A percentile compares a stretch with the other conserved stretches of the same genome.
phyloP scores from a whole-genome alignment of 2,113 vertebrate species.

The Semicossyphus pulcher region DNA sequence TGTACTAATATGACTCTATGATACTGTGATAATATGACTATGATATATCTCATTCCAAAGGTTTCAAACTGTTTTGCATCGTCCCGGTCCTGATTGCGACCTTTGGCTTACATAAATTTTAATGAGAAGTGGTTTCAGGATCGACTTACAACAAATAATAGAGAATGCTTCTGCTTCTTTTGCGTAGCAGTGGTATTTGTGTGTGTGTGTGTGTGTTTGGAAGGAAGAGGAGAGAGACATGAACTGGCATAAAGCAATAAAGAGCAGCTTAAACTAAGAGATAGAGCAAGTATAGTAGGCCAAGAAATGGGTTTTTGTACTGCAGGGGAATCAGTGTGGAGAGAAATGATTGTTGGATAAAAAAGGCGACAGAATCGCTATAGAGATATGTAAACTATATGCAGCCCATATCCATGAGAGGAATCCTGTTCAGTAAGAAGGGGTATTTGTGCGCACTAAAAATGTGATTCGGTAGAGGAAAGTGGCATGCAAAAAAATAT shows the following conservation, averaged over 20 bases:
- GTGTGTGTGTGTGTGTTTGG: conserved; percentile 3
- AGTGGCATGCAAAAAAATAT: conserved; percentile 35
- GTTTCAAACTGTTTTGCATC: too few relatives aligned
- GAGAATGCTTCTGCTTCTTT: conserved; percentile 11
- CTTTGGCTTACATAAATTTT: too few relatives aligned
- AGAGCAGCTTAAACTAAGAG: conserved; percentile 40
- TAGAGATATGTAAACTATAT: too few relatives aligned
- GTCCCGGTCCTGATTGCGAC: too few relatives aligned
- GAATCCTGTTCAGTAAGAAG: conserved; percentile 17
- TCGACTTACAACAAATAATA: conserved; percentile 27
- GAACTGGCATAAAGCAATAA: conserved; percentile 25
- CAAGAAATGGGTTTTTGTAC: conserved; percentile 34
- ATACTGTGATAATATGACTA: too few relatives aligned
- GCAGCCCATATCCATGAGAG: too few relatives aligned
- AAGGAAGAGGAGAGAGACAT: conserved; percentile 1
- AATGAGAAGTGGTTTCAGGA: conserved; percentile 14
- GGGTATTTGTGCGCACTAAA: conserved; percentile 40
- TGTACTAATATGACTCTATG: too few relatives aligned
- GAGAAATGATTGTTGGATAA: conserved; percentile 32
- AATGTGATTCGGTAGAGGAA: conserved; percentile 40
- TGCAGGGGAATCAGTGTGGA: conserved; percentile 17
- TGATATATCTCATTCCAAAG: too few relatives aligned
- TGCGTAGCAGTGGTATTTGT: conserved; percentile 1
- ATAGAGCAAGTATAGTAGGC: conserved; percentile 19
- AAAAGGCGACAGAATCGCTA: conserved; percentile 25